Percentiles rank a stretch among this genome's conserved stretches.
Conservation (phyloP, 1,140 invertebrate species). For the Zaprionus africanus region DNA sequence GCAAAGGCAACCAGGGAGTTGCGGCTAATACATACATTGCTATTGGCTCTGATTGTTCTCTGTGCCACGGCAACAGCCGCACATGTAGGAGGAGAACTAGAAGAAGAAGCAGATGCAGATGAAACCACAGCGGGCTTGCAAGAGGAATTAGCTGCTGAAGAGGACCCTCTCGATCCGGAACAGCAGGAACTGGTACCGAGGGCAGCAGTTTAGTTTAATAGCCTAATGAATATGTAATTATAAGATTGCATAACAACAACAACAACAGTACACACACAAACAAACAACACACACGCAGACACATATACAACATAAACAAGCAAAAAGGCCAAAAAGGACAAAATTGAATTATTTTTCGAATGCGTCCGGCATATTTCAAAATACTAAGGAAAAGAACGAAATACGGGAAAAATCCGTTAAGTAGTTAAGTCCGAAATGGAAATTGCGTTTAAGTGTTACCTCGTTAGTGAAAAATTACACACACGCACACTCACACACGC, state of each 20-base stretch:
- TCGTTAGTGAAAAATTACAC: constrained; percentile 69
- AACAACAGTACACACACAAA: constrained; percentile 21
- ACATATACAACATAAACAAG: constrained; percentile 8
- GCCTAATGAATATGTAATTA: constrained; percentile 79
- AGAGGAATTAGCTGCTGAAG: background rate
- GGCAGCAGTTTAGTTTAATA: constrained; percentile 57
- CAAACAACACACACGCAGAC: constrained; percentile 12
- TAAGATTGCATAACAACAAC: constrained; percentile 49
- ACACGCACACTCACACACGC: constrained; percentile 20
- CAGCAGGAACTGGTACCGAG: background rate
- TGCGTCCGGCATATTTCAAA: constrained; percentile 20
- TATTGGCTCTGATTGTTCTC: constrained; percentile 67
- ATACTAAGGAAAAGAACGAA: constrained; percentile 10
- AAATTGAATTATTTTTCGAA: constrained; percentile 4
- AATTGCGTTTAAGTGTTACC: constrained; percentile 83
- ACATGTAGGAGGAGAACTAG: constrained; percentile 12
- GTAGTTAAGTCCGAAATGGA: constrained; percentile 51
- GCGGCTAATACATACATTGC: constrained; percentile 62
- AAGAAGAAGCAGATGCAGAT: constrained; percentile 13
- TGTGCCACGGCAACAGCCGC: constrained; percentile 41
- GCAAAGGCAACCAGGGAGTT: constrained; percentile 18
- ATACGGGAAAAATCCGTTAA: constrained; percentile 5
- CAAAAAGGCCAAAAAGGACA: constrained; percentile 24
- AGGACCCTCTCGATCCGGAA: background rate
- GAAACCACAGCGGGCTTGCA: constrained; percentile 23